These are phyloP conservation scores for Melieria omissa DNA, from an alignment of 2,888 invertebrate species.

Conservation along the genomic window DNA sequence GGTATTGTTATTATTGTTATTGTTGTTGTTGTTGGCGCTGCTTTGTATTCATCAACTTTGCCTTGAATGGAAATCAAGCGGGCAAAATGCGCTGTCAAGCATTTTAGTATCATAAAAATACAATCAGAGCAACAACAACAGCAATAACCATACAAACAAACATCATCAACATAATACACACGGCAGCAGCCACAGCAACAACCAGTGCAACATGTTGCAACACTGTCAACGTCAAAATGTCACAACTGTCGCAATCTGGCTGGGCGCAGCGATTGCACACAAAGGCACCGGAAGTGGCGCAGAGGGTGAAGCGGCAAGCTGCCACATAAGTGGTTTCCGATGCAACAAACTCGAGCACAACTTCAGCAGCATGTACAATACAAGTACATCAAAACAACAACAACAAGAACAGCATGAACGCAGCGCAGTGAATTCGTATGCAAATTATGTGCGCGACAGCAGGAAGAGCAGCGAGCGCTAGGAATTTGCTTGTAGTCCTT, in stretches of 20 bases:
- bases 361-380: neutral
- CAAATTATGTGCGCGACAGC: no score
- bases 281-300: neutral
- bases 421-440: no score
- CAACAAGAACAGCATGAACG: neutral
- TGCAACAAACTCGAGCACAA: slow-evolving; percentile 26
- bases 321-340: slow-evolving; percentile 33
- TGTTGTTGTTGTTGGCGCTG: no score
- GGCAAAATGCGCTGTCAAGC: slow-evolving; percentile 17
- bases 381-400: neutral
- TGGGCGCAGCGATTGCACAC: neutral
- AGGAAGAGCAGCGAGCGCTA: no score
- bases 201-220: slow-evolving; percentile 19
- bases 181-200: slow-evolving; percentile 3
- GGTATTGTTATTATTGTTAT: no score
- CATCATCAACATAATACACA: slow-evolving; percentile 22
- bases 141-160: slow-evolving; percentile 6
- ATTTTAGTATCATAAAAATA: neutral
- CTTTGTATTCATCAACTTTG: no score
- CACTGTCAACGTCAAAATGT: slow-evolving; percentile 26
- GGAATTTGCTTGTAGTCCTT: no score
- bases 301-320: neutral
- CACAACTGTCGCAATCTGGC: neutral
- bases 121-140: slow-evolving; percentile 9
- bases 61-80: slow-evolving; percentile 18